Evolutionary conservation across 2,888 invertebrate genomes (phyloP).

Genomic region (Mythimna pallens): DNA sequence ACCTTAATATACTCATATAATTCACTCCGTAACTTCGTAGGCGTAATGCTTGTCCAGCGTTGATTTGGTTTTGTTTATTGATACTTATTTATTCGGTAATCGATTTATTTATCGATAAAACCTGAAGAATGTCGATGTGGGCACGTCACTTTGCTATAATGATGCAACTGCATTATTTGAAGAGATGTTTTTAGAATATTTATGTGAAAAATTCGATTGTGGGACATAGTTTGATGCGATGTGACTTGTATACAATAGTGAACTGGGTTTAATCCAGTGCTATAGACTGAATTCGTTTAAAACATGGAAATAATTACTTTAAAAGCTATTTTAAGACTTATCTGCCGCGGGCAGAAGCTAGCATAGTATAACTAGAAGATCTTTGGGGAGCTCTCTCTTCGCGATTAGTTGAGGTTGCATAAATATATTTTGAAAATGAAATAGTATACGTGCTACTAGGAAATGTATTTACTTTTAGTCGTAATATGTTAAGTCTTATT

Average conservation of each 20-base stretch:
- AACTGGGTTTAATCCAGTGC: neutral
- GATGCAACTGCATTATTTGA: constrained; percentile 60
- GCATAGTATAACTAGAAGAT: neutral
- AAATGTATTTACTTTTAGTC: neutral
- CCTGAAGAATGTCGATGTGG: constrained; percentile 53
- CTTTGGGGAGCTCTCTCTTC: no score
- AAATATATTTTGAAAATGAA: neutral
- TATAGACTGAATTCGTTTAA: neutral
- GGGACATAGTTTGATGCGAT: constrained; percentile 25
- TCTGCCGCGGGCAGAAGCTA: no score
- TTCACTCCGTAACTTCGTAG: constrained; percentile 63
- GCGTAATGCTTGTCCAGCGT: constrained; percentile 66
- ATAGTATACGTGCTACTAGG: neutral
- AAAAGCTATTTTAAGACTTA: neutral
- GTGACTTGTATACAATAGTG: constrained; percentile 23
- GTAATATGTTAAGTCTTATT: neutral
- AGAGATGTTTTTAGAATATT: constrained; percentile 38
- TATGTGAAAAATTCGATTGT: constrained; percentile 39
- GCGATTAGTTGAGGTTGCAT: neutral
- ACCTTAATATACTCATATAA: constrained; percentile 30
- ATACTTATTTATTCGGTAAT: constrained; percentile 70
- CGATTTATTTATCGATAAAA: constrained; percentile 71
- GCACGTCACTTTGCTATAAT: constrained; percentile 53
- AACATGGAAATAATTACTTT: neutral
- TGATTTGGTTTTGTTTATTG: constrained; percentile 70